These are phyloP conservation scores for Eurytoma californica DNA, from an alignment of 2,888 invertebrate species.

Conservation along the genomic window DNA sequence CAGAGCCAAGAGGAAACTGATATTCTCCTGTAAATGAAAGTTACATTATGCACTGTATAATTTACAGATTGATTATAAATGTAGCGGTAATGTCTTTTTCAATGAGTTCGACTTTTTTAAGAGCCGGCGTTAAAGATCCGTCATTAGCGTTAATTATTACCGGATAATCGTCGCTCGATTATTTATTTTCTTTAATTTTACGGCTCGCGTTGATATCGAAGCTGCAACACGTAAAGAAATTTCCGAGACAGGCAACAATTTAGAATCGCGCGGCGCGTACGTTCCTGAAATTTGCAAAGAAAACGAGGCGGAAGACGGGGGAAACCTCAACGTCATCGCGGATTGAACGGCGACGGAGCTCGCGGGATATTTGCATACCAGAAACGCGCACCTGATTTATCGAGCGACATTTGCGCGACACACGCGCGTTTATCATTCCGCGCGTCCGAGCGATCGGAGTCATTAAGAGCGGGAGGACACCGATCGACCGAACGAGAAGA, in stretches of 20 bases:
- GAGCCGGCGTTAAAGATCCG: too few species aligned
- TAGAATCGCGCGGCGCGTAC: background rate
- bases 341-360: slow-evolving; percentile 50
- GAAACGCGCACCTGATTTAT: slow-evolving; percentile 63
- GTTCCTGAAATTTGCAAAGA: slow-evolving; percentile 23
- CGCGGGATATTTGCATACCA: slow-evolving; percentile 65
- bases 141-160: too few species aligned
- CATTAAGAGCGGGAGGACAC: slow-evolving; percentile 58
- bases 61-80: slow-evolving; percentile 1
- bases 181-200: too few species aligned
- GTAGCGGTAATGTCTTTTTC: too few species aligned
- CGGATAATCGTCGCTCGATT: too few species aligned
- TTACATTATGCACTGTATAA: background rate
- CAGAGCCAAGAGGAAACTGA: background rate
- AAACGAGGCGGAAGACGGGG: background rate
- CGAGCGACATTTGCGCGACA: slow-evolving; percentile 58
- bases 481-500: background rate
- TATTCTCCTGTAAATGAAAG: slow-evolving; percentile 12
- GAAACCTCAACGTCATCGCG: slow-evolving; percentile 29
- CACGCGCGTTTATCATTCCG: slow-evolving; percentile 31
- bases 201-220: too few species aligned
- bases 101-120: too few species aligned
- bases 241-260: background rate
- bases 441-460: slow-evolving; percentile 58
- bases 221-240: too few species aligned